These are phyloP conservation scores for Lepidothrix coronata DNA, from an alignment of 2,113 vertebrate genomes.

Conservation along the genomic window DNA sequence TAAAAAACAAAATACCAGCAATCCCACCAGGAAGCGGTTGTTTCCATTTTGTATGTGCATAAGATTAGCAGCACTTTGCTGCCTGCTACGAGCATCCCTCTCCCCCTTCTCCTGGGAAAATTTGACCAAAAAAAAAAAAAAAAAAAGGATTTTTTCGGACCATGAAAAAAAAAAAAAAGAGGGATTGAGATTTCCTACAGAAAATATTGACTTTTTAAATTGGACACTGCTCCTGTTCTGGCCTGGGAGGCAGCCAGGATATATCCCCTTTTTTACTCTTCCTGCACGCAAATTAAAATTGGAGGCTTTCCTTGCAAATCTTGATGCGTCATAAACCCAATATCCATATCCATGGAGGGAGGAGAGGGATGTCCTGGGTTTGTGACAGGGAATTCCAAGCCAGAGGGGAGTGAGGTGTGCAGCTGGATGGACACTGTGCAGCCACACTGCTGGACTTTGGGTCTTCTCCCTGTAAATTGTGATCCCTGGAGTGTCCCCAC, in stretches of 20 bases:
- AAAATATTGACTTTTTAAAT: neutral
- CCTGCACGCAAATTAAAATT: neutral
- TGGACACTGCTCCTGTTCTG: neutral
- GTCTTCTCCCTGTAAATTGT: neutral
- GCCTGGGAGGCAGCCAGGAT: neutral
- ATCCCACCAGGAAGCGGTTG: slow-evolving; percentile 36
- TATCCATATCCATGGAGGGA: rapidly evolving
- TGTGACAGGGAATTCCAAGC: neutral
- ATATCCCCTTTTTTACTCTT: neutral
- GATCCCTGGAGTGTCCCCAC: rapidly evolving
- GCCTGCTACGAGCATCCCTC: neutral
- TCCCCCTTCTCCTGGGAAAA: neutral
- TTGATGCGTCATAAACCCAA: neutral
- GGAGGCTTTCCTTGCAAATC: neutral
- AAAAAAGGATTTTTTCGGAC: neutral
- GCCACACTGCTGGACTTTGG: neutral
- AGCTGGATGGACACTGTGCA: neutral
- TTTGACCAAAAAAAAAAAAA: neutral
- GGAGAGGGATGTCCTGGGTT: neutral
- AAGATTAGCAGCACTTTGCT: slow-evolving; percentile 41
- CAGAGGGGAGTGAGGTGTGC: neutral
- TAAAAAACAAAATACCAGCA: slow-evolving; percentile 39
- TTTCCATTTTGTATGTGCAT: slow-evolving; percentile 33
- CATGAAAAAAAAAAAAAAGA: neutral
- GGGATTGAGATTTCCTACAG: neutral